A percentile compares a stretch with the other conserved stretches of the same genome.
Conservation (phyloP, 2,888 invertebrate species). For the Apantesis nais region DNA sequence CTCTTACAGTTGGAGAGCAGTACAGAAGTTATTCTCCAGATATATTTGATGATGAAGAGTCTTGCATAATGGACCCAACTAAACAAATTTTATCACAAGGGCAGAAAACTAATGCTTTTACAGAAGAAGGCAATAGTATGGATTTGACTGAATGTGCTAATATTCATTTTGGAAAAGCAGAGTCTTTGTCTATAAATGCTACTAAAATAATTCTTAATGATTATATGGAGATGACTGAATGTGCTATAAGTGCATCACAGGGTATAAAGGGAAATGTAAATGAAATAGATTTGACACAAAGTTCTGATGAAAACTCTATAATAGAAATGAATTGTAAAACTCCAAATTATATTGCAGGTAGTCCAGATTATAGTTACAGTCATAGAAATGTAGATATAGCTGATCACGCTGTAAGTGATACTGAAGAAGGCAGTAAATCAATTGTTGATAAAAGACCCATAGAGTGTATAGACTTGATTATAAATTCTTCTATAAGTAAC, state of each 20-base stretch:
- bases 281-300: conserved; percentile 59
- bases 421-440: background rate
- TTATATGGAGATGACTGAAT: conserved; percentile 74
- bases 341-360: conserved; percentile 3
- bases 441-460: background rate
- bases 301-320: conserved; percentile 28
- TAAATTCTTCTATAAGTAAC: background rate
- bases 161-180: conserved; percentile 32
- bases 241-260: conserved; percentile 55
- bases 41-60: conserved; percentile 78
- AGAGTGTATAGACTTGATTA: background rate
- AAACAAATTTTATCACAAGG: conserved; percentile 33
- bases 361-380: conserved; percentile 11
- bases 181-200: conserved; percentile 49
- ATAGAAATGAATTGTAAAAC: background rate
- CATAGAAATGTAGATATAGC: conserved; percentile 8
- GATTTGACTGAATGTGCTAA: conserved; percentile 64
- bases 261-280: conserved; percentile 40
- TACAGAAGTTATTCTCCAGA: conserved; percentile 76
- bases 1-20: conserved; percentile 24
- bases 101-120: conserved; percentile 37
- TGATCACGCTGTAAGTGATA: background rate
- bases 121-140: conserved; percentile 51
- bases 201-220: conserved; percentile 65
- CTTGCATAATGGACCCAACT: conserved; percentile 43